Evolutionary conservation across 2,113 vertebrate species (phyloP).

Genomic region (Grantiella picta): DNA sequence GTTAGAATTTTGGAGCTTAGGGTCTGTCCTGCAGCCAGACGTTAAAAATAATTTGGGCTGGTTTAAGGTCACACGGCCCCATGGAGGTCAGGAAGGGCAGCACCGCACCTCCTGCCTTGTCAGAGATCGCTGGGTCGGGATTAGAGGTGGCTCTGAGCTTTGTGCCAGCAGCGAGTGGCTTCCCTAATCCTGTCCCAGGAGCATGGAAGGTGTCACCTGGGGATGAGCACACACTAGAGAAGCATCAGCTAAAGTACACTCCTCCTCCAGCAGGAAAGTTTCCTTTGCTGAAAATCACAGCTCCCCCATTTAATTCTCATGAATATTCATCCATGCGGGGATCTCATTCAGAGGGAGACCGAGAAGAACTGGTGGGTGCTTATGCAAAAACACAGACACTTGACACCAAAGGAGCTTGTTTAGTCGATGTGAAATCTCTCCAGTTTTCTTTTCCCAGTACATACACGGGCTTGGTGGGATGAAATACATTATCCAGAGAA

Average conservation of each 20-base stretch:
- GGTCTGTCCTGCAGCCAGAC: neutral
- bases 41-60: neutral
- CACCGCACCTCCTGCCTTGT: neutral
- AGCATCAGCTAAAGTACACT: neutral
- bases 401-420: slow-evolving; percentile 6
- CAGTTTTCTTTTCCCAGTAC: neutral
- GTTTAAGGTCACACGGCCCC: neutral
- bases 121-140: rapidly evolving
- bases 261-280: slow-evolving; percentile 12
- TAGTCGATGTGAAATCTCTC: slow-evolving; percentile 10
- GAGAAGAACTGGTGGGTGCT: slow-evolving; percentile 25
- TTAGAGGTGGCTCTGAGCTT: neutral
- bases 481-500: neutral
- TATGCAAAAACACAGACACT: slow-evolving; percentile 4
- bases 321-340: slow-evolving; percentile 4
- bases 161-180: rapidly evolving
- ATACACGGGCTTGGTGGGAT: neutral
- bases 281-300: neutral
- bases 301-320: neutral
- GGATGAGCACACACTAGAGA: neutral
- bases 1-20: neutral
- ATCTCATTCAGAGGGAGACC: neutral
- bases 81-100: neutral
- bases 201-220: neutral
- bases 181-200: neutral